Evolutionary conservation across 2,888 invertebrate genomes (phyloP).

Genomic region (Megastigmus dorsalis): DNA sequence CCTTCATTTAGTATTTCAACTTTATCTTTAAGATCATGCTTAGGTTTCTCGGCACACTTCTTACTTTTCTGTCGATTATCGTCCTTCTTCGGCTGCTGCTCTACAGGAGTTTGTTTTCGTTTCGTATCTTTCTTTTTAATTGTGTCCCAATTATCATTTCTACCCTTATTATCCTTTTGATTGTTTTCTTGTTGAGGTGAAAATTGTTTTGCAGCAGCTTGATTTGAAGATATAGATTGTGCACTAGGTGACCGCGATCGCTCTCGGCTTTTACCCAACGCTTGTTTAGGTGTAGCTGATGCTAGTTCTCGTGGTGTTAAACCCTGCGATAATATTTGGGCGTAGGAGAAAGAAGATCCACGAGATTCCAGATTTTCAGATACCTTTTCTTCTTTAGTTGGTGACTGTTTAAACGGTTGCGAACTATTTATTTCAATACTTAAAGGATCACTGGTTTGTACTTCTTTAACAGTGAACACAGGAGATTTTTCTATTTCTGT

Average conservation of each 20-base stretch:
- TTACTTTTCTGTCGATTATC: constrained; percentile 51
- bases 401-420: too few relatives aligned
- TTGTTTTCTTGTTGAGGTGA: not conserved
- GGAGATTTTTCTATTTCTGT: not conserved
- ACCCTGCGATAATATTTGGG: constrained; percentile 83
- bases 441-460: too few relatives aligned
- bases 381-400: not conserved
- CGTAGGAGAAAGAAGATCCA: constrained; percentile 78
- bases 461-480: too few relatives aligned
- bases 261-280: constrained; percentile 26
- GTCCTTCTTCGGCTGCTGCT: constrained; percentile 21
- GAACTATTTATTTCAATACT: not conserved
- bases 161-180: constrained; percentile 10
- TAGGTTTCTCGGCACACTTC: constrained; percentile 31
- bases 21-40: constrained; percentile 46
- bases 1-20: constrained; percentile 8
- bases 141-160: constrained; percentile 36
- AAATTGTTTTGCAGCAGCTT: not conserved
- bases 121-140: constrained; percentile 54
- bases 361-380: constrained; percentile 52
- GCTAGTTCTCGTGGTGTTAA: constrained; percentile 55
- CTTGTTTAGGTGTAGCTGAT: constrained; percentile 19
- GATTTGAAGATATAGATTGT: not conserved
- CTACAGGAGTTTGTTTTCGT: constrained; percentile 23
- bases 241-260: constrained; percentile 5